phyloP scores from a whole-genome alignment of 1,140 invertebrate species.

The Oppia nitens region DNA sequence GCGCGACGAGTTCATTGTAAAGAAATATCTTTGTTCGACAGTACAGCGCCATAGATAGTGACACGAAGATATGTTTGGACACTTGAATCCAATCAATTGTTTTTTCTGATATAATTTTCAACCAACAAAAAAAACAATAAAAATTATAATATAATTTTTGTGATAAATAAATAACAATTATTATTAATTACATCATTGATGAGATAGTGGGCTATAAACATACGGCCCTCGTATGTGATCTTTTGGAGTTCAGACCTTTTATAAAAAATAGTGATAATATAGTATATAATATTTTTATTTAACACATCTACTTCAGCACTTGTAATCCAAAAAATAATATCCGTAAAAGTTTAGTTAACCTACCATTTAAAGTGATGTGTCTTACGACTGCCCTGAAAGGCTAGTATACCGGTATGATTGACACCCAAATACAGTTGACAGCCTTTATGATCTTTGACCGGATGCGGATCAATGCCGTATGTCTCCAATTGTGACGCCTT shows the following conservation, averaged over 20 bases:
- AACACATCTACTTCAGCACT: neutral
- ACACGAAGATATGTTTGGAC: constrained; percentile 68
- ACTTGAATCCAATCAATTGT: constrained; percentile 88
- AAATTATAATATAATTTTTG: too few relatives aligned
- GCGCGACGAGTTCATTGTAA: constrained; percentile 69
- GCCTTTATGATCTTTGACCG: constrained; percentile 85
- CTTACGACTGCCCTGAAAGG: constrained; percentile 78
- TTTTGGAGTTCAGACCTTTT: constrained; percentile 63
- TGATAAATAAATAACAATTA: too few relatives aligned
- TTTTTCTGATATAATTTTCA: constrained; percentile 84
- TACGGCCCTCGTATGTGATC: constrained; percentile 92
- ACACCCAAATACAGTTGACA: constrained; percentile 83
- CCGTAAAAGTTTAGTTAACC: neutral
- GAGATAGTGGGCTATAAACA: constrained; percentile 80
- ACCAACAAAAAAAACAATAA: too few relatives aligned
- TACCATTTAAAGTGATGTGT: constrained; percentile 87
- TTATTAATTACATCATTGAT: constrained; percentile 40
- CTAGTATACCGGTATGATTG: constrained; percentile 82
- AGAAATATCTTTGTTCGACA: constrained; percentile 91
- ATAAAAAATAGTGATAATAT: constrained; percentile 44
- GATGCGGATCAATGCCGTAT: constrained; percentile 92
- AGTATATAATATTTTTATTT: constrained; percentile 89
- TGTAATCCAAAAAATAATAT: neutral
- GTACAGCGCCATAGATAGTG: constrained; percentile 89
- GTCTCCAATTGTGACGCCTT: constrained; percentile 77